Percentiles rank a stretch among this genome's conserved stretches.
Evolutionary conservation across 2,888 invertebrate genomes (phyloP).

Genomic region (Stratiomys singularior): DNA sequence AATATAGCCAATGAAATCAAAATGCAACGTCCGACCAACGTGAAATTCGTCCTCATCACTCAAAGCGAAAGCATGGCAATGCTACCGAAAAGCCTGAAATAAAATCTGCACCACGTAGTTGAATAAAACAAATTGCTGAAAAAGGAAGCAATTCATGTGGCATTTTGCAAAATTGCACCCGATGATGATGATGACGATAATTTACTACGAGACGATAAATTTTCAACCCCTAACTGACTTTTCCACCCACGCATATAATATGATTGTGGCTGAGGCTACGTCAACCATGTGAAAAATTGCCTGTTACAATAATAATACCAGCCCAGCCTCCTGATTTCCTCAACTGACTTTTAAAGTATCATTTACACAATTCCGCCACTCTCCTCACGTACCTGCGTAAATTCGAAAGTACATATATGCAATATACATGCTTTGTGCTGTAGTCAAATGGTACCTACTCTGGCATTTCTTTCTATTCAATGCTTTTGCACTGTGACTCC

Average conservation of each 20-base stretch:
- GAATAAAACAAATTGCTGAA: slow-evolving; percentile 16
- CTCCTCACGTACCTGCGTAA: background rate
- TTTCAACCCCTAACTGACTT: slow-evolving; percentile 34
- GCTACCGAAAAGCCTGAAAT: background rate
- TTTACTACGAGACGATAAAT: slow-evolving; percentile 37
- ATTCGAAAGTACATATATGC: background rate
- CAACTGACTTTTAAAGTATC: slow-evolving; percentile 13
- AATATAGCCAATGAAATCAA: too few relatives aligned
- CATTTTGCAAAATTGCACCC: slow-evolving; percentile 40
- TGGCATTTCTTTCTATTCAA: background rate
- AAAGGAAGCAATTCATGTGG: slow-evolving; percentile 35
- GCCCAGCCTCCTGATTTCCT: background rate
- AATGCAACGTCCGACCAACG: too few relatives aligned
- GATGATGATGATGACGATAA: slow-evolving; percentile 39
- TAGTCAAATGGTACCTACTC: background rate
- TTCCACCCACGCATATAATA: background rate
- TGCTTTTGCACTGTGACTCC: background rate
- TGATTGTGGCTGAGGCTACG: background rate
- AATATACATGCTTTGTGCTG: background rate
- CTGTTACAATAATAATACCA: slow-evolving; percentile 35
- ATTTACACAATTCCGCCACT: slow-evolving; percentile 4
- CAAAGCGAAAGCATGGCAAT: too few relatives aligned
- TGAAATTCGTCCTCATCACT: too few relatives aligned
- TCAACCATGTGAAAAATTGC: slow-evolving; percentile 38
- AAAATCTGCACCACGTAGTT: background rate